Evolutionary conservation across 2,888 invertebrate genomes (phyloP).

Genomic region (Caprella mutica): DNA sequence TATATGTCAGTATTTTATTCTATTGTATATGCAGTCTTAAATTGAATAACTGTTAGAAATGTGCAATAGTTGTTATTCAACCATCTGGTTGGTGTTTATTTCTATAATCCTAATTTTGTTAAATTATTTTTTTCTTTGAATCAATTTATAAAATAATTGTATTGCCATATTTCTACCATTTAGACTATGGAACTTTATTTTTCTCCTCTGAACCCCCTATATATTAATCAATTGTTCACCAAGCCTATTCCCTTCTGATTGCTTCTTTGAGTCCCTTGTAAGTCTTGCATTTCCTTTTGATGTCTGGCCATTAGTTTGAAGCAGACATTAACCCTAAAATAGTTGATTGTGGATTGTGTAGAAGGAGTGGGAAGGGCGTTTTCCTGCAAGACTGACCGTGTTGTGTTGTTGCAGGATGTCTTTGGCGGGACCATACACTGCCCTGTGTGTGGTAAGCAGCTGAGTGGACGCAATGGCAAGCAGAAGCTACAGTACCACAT

Average conservation of each 20-base stretch:
- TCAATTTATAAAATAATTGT: too few species aligned
- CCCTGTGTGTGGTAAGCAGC: constrained; percentile 32
- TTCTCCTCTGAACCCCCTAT: too few species aligned
- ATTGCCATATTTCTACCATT: too few species aligned
- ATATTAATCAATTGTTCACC: not conserved
- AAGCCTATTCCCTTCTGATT: not conserved
- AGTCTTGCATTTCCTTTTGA: not conserved
- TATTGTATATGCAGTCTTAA: too few species aligned
- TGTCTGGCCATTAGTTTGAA: not conserved
- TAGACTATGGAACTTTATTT: too few species aligned
- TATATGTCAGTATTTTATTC: too few species aligned
- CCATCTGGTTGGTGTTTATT: too few species aligned
- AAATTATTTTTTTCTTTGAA: too few species aligned
- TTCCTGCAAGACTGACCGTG: constrained; percentile 2
- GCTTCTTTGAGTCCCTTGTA: not conserved
- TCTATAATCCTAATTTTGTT: too few species aligned
- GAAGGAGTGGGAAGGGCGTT: not conserved
- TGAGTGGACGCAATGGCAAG: constrained; percentile 34
- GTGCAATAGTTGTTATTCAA: too few species aligned
- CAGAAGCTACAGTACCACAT: constrained; percentile 34
- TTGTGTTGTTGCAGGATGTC: constrained; percentile 6
- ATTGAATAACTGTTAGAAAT: too few species aligned
- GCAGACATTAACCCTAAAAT: not conserved
- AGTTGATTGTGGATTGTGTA: not conserved
- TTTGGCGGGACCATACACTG: constrained; percentile 30